These are phyloP conservation scores for Sceliomorpha sp. DNA, from an alignment of 2,888 invertebrate genomes.

Conservation along the genomic window DNA sequence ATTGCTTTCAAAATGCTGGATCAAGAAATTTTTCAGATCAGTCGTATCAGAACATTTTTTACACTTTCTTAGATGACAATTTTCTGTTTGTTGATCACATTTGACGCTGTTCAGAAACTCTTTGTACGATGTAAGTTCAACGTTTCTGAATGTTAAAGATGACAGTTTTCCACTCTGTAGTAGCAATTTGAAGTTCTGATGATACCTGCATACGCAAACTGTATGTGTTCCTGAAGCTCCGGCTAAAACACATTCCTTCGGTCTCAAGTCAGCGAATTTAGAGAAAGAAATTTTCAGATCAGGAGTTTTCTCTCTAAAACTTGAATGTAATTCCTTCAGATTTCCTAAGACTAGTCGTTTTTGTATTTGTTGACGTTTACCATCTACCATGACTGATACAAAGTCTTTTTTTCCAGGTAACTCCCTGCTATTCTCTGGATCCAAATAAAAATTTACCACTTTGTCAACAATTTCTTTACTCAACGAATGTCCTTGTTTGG, in stretches of 20 bases:
- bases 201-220: conserved; percentile 24
- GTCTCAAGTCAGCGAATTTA: conserved; percentile 17
- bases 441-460: conserved; percentile 10
- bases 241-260: conserved; percentile 20
- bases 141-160: background rate
- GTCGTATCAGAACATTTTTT: conserved; percentile 1
- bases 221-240: conserved; percentile 24
- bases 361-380: conserved; percentile 15
- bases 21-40: background rate
- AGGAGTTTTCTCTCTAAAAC: conserved; percentile 16
- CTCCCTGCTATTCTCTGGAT: conserved; percentile 11
- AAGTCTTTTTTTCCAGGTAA: conserved; percentile 29
- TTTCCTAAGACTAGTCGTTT: conserved; percentile 22
- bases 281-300: conserved; percentile 16
- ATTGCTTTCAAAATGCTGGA: conserved; percentile 1
- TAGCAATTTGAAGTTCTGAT: conserved; percentile 26
- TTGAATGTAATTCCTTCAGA: conserved; percentile 15
- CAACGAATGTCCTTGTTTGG: conserved; percentile 10
- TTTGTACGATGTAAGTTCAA: conserved; percentile 11
- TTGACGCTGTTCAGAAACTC: conserved; percentile 10
- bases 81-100: conserved; percentile 8
- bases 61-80: conserved; percentile 19
- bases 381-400: conserved; percentile 13
- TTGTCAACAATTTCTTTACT: conserved; percentile 4
- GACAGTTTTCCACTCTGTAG: conserved; percentile 5